A percentile compares a stretch with the other conserved stretches of the same genome.
Conservation (phyloP, 2,113 vertebrate genomes). For the Microcebus lehilahytsara region DNA sequence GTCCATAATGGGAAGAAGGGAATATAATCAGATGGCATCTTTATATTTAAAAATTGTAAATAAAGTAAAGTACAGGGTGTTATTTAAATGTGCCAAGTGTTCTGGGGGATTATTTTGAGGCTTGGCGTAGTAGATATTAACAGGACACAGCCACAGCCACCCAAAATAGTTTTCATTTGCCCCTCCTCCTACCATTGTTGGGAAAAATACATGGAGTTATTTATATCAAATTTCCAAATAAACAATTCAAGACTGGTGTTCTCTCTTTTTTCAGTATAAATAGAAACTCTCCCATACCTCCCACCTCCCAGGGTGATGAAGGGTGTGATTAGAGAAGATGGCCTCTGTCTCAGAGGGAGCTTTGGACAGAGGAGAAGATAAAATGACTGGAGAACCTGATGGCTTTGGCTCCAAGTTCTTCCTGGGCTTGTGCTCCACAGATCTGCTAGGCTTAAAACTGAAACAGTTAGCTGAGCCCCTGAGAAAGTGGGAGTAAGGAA, state of each 20-base stretch:
- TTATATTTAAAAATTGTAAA: constrained; percentile 17
- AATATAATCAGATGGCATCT: constrained; percentile 40
- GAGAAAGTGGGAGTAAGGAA: neutral
- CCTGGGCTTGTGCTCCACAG: neutral
- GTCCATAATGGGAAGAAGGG: constrained; percentile 80
- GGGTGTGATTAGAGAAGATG: constrained; percentile 43
- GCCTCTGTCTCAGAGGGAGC: constrained; percentile 34
- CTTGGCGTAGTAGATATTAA: constrained; percentile 46
- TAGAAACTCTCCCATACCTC: constrained; percentile 15
- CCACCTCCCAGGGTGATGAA: constrained; percentile 20
- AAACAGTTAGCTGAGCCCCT: neutral
- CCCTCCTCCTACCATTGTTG: constrained; percentile 51
- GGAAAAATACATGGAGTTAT: constrained; percentile 61
- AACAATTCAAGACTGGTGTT: constrained; percentile 48
- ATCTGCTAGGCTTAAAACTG: neutral
- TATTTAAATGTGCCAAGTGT: neutral
- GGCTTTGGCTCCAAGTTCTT: neutral
- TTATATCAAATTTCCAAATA: constrained; percentile 72
- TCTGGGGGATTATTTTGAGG: constrained; percentile 57
- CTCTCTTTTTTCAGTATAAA: constrained; percentile 49
- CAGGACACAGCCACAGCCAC: constrained; percentile 22
- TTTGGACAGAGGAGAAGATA: constrained; percentile 56
- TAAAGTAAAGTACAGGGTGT: constrained; percentile 16
- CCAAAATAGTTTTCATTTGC: constrained; percentile 49
- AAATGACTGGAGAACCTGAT: constrained; percentile 25